Base-by-base conservation (phyloP, 1,140 invertebrate genomes). In the Megalopta genalis region DNA sequence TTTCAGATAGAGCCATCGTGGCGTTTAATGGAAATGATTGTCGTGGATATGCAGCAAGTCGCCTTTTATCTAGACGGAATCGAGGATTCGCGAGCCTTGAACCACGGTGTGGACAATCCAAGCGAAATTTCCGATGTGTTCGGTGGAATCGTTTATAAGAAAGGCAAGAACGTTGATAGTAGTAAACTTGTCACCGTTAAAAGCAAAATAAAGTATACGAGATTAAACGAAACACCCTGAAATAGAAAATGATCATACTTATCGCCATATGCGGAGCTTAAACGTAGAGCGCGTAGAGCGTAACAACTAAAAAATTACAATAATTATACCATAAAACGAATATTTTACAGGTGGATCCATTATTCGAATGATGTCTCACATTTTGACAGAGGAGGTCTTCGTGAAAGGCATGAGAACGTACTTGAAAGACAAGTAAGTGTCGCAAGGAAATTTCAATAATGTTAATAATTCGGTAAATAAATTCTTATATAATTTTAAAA, bases 11-110 rank as follows among this genome's bases (percentile, higher is more conserved):
- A 93, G 70, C 93, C 94, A 9, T 89, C 93, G 72, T 98, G 96
- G 96, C 94, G 95, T 85, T 95, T 97, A 94, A 95, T 96, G 94
- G 96, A 97, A 81, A 95, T 96, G 90, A 97, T 97, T 90, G 94
- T 97, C 14, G 90, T 96, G 16, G 93, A 95, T 63, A 95, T 94
- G 10, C 88, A 96, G 25, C 96, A 97, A 79, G 90, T 93, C 66
- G 95, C 95, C 1, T 93, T 98, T 73, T 92, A 94, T 54, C 89
- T 93, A 23, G 97, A 98, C 91, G 94, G 1, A 18, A 0, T 3
- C 18, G 18, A 3, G 2, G 18, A 18, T 95, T 0, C 5, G n/a
- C n/a, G n/a, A n/a, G n/a, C n/a, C n/a, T n/a, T n/a, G n/a, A n/a
- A n/a, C n/a, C n/a, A n/a, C n/a, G 95, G 49, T 0, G 96, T 97